Conservation (phyloP, 2,113 vertebrate genomes). For the Platysteira castanea region DNA sequence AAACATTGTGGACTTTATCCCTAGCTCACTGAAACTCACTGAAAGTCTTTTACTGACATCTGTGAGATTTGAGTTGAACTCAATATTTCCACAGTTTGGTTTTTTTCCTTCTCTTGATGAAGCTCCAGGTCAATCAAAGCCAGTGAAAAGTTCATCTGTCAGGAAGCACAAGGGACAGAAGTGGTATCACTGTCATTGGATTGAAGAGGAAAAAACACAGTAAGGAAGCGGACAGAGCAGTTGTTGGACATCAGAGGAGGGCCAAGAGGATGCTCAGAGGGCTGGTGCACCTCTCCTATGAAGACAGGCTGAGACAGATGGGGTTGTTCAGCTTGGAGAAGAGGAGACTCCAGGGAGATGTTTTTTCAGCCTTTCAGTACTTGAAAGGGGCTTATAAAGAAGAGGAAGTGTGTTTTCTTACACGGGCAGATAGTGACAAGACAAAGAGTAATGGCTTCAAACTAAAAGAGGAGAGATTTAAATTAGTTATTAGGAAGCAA, state of each 20-base stretch:
- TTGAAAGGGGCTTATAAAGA: background rate
- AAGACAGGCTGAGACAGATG: background rate
- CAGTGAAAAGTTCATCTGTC: background rate
- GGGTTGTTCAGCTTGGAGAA: background rate
- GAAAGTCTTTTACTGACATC: background rate
- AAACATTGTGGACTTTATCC: background rate
- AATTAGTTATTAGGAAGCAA: background rate
- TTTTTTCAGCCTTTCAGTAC: background rate
- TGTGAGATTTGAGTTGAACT: background rate
- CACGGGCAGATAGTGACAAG: background rate
- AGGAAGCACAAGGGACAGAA: background rate
- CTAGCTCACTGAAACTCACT: background rate
- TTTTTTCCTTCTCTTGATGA: background rate
- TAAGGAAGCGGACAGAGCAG: background rate
- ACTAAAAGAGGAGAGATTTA: background rate
- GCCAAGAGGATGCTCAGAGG: background rate
- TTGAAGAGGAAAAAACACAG: background rate
- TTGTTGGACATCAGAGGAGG: background rate
- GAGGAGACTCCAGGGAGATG: background rate
- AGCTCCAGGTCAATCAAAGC: background rate
- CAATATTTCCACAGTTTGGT: background rate
- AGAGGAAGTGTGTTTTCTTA: no score
- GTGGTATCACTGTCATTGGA: background rate
- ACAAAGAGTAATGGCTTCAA: background rate
- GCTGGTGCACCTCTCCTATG: background rate